A percentile compares a stretch with the other conserved stretches of the same genome.
Conservation (phyloP, 2,113 vertebrate genomes). For the Ophiodon elongatus region DNA sequence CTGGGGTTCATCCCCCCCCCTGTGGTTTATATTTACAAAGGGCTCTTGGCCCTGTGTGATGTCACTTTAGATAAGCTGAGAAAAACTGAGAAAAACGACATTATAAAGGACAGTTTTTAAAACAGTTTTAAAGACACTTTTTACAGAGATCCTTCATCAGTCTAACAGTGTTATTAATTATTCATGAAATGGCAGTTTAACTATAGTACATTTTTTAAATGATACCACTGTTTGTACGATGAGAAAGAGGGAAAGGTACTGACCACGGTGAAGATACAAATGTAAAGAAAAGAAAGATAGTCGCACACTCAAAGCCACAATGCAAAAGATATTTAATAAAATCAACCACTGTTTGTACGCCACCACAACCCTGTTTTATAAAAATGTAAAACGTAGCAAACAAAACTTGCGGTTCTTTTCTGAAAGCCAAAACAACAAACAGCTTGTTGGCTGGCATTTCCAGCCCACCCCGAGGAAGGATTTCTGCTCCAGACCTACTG, state of each 20-base stretch:
- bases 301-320: too few relatives aligned
- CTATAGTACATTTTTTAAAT: slow-evolving; percentile 10
- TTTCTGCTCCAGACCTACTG: slow-evolving; percentile 52
- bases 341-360: not conserved
- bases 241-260: too few relatives aligned
- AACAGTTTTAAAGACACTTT: not conserved
- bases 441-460: slow-evolving; percentile 78
- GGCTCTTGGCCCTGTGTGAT: slow-evolving; percentile 20
- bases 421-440: slow-evolving; percentile 60
- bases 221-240: not conserved
- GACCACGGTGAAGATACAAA: too few relatives aligned
- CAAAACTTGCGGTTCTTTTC: slow-evolving; percentile 43
- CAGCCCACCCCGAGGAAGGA: slow-evolving; percentile 69
- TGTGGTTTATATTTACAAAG: slow-evolving; percentile 47
- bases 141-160: not conserved
- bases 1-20: slow-evolving; percentile 6
- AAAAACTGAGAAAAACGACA: slow-evolving; percentile 18
- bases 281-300: too few relatives aligned
- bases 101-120: slow-evolving; percentile 8
- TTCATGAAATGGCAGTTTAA: slow-evolving; percentile 1
- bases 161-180: slow-evolving; percentile 3
- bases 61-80: slow-evolving; percentile 13
- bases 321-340: not conserved
- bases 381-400: slow-evolving; percentile 41
- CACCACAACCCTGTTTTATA: slow-evolving; percentile 20